phyloP scores from a whole-genome alignment of 37 sponge, comb jelly and placozoan species.

The Halichondria panicea region DNA sequence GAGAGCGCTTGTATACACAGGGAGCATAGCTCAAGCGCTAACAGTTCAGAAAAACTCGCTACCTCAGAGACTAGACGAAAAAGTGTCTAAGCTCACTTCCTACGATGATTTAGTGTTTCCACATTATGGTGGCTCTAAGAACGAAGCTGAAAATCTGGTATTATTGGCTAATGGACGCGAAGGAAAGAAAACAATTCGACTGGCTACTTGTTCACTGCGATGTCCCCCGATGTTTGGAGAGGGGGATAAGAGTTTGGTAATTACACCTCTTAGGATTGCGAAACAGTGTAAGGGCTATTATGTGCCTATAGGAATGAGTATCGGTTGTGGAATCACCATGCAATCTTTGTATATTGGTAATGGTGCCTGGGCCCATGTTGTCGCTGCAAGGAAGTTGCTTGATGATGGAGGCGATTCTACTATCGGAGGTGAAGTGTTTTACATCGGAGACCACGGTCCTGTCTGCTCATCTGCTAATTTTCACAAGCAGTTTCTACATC shows the following conservation, averaged over 20 bases:
- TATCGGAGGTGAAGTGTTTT: slow-evolving; percentile 47
- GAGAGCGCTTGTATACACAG: slow-evolving; percentile 32
- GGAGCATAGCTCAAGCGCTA: slow-evolving; percentile 35
- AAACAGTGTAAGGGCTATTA: slow-evolving; percentile 41
- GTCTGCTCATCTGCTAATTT: slow-evolving; percentile 16
- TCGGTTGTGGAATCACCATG: slow-evolving; percentile 18
- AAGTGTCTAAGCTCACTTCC: not conserved
- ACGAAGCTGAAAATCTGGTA: slow-evolving; percentile 52
- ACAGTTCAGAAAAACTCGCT: not conserved
- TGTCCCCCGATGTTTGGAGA: slow-evolving; percentile 64
- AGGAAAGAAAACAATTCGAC: slow-evolving; percentile 7
- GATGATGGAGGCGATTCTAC: not conserved
- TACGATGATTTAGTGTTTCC: slow-evolving; percentile 22
- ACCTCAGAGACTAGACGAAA: slow-evolving; percentile 20
- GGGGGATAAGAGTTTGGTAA: slow-evolving; percentile 21
- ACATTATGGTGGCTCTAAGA: slow-evolving; percentile 60
- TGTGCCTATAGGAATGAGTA: slow-evolving; percentile 1
- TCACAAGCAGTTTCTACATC: slow-evolving; percentile 37
- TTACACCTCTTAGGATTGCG: not conserved
- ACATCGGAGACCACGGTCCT: slow-evolving; percentile 62
- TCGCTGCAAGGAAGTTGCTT: slow-evolving; percentile 53
- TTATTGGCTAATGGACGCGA: slow-evolving; percentile 32
- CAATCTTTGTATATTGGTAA: slow-evolving; percentile 62
- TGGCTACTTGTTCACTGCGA: slow-evolving; percentile 61
- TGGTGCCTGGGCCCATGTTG: slow-evolving; percentile 54